Evolutionary conservation across 2,113 vertebrate genomes (phyloP), one percentile per base, ranked within the genome.

Genomic region (Arvicanthis niloticus): DNA sequence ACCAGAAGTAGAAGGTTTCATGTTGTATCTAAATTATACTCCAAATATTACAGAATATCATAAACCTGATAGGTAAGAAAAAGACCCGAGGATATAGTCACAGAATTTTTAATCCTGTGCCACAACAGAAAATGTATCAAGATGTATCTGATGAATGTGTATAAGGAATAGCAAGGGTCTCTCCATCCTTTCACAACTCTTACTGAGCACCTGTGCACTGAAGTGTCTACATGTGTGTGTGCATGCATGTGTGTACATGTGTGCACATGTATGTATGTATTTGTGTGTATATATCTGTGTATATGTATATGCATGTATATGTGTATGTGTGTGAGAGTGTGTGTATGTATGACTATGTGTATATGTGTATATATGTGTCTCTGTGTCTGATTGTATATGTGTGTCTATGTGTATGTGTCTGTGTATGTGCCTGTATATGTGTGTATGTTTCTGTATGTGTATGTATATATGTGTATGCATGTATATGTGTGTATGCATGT

Each of bases 221-320:
- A 48, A 73, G 37, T 21, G 12, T n/a, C 31, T 70, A 5, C 16
- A 15, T n/a, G 37, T 72, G 12, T 17, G 15, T 31, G 26, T 51
- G 15, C 5, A 7, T 16, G 4, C 1, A 1, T 5, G 9, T 22
- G 19, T 12, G 48, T 5, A 1, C 6, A 4, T 34, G 11, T 11
- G 12, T 34, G 24, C 37, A 5, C 8, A 42, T 42, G 3, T 22
- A 2, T n/a, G 6, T n/a, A 9, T 19, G 19, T 8, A 22, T 40
- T 7, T 40, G 10, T 22, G 7, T 73, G 19, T 7, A 8, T 10
- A 6, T 70, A 5, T 70, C 34, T 16, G 16, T 70, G 17, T 16
- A 12, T 34, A 60, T 22, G 2, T 62, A 15, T 37, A 15, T 31
- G 65, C 2, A 13, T 31, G 7, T 67, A 67, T 67, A 31, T 65